Base-by-base conservation (phyloP, 2,113 vertebrate species). In the Thamnaconus septentrionalis region DNA sequence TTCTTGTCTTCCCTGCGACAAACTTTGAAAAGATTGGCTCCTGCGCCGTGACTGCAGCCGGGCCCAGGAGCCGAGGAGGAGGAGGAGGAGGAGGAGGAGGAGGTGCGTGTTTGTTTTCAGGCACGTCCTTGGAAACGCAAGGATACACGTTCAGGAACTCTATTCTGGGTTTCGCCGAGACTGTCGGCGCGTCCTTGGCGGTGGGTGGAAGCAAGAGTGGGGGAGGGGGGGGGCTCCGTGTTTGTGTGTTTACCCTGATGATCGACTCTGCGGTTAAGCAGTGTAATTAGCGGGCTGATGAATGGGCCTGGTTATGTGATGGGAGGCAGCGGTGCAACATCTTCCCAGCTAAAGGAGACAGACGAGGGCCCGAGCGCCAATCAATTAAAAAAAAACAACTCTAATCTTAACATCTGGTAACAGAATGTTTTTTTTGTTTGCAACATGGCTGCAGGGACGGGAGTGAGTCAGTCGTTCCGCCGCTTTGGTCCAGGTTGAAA, bases 281-380 rank as follows among this genome's bases (percentile, higher is more conserved):
- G 84, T 72, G 69, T 87, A 88, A 89, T 88, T 87, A 87, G 79
- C 72, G 52, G 79, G 53, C 71, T 79, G 79, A 71, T 76, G 79
- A 85, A 86, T 82, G 67, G 64, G 64, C 73, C 11, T 67, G 67
- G 59, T 74, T 66, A 57, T 67, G 73, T 57, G 61, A 71, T 73
- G 66, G 64, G 71, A 72, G 64, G 72, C 82, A 60, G 69, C 69
- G 41, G 67, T 71, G 59, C 59, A 75, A 71, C 72, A 72, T 78
- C 73, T 70, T 64, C 67, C 51, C 71, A 58, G 53, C 71, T 71
- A 43, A 68, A 73, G 50, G 58, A 75, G 69, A 65, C 42, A 31
- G 53, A 45, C 8, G 46, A 56, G 41, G 56, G 56, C 73, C 53
- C 0, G 31, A 52, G 57, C 40, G 51, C 44, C 0, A 41, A 69